These are phyloP conservation scores for Glaucopsyche alexis DNA, from an alignment of 2,888 invertebrate species.

Conservation along the genomic window DNA sequence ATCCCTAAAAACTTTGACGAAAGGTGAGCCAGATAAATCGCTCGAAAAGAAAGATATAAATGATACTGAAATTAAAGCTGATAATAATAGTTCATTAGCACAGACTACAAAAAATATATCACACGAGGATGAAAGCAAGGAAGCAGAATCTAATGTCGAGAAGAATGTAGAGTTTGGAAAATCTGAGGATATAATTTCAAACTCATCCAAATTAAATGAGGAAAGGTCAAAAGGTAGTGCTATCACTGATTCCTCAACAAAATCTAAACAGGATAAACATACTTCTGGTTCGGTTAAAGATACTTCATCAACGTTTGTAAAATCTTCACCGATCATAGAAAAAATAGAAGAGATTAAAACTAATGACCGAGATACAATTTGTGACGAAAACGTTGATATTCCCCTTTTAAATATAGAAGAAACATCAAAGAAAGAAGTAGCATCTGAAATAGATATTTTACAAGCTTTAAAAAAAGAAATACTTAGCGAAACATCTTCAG, in stretches of 20 bases:
- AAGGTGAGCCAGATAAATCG: not conserved
- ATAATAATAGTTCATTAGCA: not conserved
- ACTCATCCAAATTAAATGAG: not conserved
- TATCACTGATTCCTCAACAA: not conserved
- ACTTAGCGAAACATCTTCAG: conserved; percentile 57
- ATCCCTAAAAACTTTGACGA: not conserved
- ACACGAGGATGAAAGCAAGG: not conserved
- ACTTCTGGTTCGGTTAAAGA: not conserved
- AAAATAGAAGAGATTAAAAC: not conserved
- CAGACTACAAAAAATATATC: not conserved
- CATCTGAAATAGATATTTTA: conserved; percentile 72
- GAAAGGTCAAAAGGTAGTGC: not conserved
- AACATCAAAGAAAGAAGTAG: conserved; percentile 48
- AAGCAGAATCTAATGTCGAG: not conserved
- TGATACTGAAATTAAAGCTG: not conserved
- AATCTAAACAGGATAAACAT: not conserved
- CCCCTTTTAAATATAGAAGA: conserved; percentile 53
- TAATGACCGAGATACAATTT: not conserved
- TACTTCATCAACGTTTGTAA: not conserved
- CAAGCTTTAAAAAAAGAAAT: conserved; percentile 75
- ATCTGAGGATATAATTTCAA: not conserved
- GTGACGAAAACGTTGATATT: conserved; percentile 49
- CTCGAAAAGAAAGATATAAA: not conserved
- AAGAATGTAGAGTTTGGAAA: not conserved
- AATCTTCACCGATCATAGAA: conserved; percentile 12